phyloP scores from a whole-genome alignment of 2,797 vertebrate genomes.

The Enteromius anoplus region DNA sequence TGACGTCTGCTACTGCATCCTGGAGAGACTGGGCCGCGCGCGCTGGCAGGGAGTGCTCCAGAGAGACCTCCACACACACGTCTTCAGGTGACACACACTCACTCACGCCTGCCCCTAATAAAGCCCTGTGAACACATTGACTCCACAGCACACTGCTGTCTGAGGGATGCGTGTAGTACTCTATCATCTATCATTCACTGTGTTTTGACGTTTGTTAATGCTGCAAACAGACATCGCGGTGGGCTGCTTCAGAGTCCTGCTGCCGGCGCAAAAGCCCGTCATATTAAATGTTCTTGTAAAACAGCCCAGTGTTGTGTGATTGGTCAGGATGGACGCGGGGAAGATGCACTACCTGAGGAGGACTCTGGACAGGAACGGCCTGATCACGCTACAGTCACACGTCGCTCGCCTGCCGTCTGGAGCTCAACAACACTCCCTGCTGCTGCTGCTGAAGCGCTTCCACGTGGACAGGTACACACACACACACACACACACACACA shows the following conservation, averaged over 20 bases:
- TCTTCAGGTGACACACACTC: neutral
- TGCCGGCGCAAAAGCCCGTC: too few species aligned
- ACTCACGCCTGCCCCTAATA: too few species aligned
- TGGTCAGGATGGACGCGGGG: slow-evolving; percentile 87
- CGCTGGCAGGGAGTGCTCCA: slow-evolving; percentile 97
- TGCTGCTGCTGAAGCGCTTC: slow-evolving; percentile 91
- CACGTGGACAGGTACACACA: slow-evolving; percentile 85
- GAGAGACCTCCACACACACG: slow-evolving; percentile 84
- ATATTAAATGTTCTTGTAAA: too few species aligned
- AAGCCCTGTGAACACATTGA: too few species aligned
- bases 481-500: slow-evolving; percentile 17
- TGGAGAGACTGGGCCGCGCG: slow-evolving; percentile 91
- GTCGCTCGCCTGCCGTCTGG: slow-evolving; percentile 80
- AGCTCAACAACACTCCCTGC: slow-evolving; percentile 89
- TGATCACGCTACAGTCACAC: slow-evolving; percentile 90
- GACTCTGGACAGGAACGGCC: slow-evolving; percentile 82
- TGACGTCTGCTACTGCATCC: slow-evolving; percentile 90
- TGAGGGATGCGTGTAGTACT: too few species aligned
- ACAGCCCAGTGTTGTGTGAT: slow-evolving; percentile 6
- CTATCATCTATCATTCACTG: too few species aligned
- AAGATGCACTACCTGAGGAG: slow-evolving; percentile 94
- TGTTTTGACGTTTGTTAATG: too few species aligned
- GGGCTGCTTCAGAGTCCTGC: too few species aligned
- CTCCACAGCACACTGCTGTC: too few species aligned
- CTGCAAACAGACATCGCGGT: too few species aligned